Evolutionary conservation across 2,888 invertebrate genomes (phyloP), one percentile per base, ranked within the genome.

Genomic region (Diploptera punctata): DNA sequence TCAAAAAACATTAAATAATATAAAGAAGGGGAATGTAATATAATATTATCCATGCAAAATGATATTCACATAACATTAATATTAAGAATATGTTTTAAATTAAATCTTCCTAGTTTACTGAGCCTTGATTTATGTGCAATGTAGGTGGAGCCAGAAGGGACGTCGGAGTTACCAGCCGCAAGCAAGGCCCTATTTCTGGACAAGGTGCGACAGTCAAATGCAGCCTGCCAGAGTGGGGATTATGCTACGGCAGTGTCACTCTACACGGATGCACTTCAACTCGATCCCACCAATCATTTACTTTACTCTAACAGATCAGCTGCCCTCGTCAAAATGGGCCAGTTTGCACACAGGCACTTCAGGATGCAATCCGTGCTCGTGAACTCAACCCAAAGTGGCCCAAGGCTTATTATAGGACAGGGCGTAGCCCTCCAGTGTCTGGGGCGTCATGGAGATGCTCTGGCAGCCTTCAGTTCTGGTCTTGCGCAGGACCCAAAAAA

Each of bases 341-440:
- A 96, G 81, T 97, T 95, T 79, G n/a, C n/a, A n/a, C n/a, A n/a
- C 91, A 94, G 76, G 97, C 98, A 0, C 87, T 98, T 2, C 94
- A 96, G 82, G 98, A 99, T 87, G 98, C 98, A 2, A 90, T 93
- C 18, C 90, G 94, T 77, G 97, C 98, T 0, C 87, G 94, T 57
- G 95, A 97, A 78, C 86, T 98, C 47, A 97, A 96, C 80, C 94
- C 97, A 0, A 94, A 95, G 79, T 99, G 98, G 98, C 94, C 97
- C 0, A 98, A 98, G 89, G 89, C 88, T 38, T 89, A 89, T 78
- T 87, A 88, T 77, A 84, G 91, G 68, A n/a, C 88, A 91, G 88
- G 96, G 98, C 4, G 95, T 97, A 74, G 98, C 98, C 0, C 84
- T 98, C 54, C 97, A 98, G 86, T 97, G 97, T 80, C 86, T 98